phyloP scores from a whole-genome alignment of 1,140 invertebrate genomes.

The Anastrepha ludens region DNA sequence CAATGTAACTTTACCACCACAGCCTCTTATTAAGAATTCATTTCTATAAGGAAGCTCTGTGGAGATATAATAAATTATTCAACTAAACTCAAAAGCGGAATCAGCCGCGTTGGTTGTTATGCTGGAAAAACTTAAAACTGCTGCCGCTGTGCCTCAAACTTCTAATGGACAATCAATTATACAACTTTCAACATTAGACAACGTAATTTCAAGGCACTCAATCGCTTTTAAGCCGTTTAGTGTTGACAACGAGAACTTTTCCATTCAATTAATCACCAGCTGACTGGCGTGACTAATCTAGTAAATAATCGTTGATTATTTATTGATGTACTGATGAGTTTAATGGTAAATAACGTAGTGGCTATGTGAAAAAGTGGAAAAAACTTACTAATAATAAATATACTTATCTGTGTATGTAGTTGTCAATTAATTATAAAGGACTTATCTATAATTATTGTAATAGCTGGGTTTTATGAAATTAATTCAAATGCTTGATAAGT shows the following conservation, averaged over 20 bases:
- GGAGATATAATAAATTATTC: too few species aligned
- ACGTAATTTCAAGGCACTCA: neutral
- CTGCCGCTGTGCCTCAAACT: neutral
- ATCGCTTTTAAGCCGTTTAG: neutral
- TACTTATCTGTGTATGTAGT: neutral
- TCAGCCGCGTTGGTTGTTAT: too few species aligned
- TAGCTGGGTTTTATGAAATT: too few species aligned
- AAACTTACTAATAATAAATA: neutral
- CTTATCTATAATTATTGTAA: too few species aligned
- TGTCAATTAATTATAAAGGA: neutral
- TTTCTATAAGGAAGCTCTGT: too few species aligned
- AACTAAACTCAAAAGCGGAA: too few species aligned
- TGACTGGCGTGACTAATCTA: conserved; percentile 6
- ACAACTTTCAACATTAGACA: neutral
- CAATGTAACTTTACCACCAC: too few species aligned
- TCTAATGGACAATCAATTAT: neutral
- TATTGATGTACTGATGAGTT: neutral
- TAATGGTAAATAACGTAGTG: neutral
- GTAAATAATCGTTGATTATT: neutral
- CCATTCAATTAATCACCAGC: conserved; percentile 4
- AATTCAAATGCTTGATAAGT: too few species aligned
- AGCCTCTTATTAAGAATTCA: too few species aligned
- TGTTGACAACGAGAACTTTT: conserved; percentile 2
- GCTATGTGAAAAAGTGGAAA: neutral
- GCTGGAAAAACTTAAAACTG: too few species aligned